phyloP scores from a whole-genome alignment of 2,888 invertebrate species.

The Zygaena filipendulae region DNA sequence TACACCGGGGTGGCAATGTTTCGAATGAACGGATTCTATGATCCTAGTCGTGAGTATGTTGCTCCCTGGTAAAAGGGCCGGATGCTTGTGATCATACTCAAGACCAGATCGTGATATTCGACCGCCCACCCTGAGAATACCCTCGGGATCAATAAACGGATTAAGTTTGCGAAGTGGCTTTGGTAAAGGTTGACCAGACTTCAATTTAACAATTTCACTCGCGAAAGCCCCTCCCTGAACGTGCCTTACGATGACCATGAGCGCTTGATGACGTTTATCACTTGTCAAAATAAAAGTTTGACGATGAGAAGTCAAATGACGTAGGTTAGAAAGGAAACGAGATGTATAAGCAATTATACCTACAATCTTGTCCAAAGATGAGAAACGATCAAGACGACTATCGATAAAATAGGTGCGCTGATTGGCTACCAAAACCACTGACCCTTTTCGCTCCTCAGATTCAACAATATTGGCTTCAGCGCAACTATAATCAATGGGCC shows the following conservation, averaged over 20 bases:
- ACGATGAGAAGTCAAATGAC: neutral
- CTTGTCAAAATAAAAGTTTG: neutral
- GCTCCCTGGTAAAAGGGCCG: conserved; percentile 9
- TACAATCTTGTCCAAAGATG: neutral
- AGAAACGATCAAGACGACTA: neutral
- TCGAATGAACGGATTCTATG: conserved; percentile 10
- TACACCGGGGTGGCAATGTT: conserved; percentile 9
- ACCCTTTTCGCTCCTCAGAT: neutral
- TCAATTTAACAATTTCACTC: conserved; percentile 3
- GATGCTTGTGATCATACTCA: conserved; percentile 11
- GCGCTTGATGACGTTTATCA: neutral
- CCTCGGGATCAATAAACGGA: conserved; percentile 9
- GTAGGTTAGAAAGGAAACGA: conserved; percentile 1
- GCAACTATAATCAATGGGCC: neutral
- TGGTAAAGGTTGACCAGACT: conserved; percentile 1
- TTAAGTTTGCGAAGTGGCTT: conserved; percentile 11
- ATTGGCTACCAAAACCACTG: neutral
- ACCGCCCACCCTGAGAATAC: conserved; percentile 14
- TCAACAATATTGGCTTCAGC: neutral
- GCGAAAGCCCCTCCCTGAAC: neutral
- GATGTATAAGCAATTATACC: neutral
- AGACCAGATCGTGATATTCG: conserved; percentile 10
- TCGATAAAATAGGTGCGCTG: neutral
- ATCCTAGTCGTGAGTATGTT: conserved; percentile 3
- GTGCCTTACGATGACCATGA: neutral